Base-by-base conservation (phyloP, 1,140 invertebrate species). In the Cydia splendana region DNA sequence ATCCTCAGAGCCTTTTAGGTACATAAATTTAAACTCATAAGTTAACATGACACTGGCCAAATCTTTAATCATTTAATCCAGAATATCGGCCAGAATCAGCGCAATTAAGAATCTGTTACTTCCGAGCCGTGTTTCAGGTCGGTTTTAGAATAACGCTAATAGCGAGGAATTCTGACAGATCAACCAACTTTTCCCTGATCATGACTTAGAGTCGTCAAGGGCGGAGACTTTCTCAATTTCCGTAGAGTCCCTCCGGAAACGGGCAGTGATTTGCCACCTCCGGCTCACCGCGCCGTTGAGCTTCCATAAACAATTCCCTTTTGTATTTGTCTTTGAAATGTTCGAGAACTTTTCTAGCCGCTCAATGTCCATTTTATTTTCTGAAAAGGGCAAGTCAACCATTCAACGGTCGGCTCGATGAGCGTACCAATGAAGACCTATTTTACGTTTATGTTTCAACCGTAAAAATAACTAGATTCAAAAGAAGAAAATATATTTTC, bases 201-300 rank as follows among this genome's bases (percentile, higher is more conserved):
- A 78, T 79, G 76, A 79, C 78, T 71, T 71, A 71, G 57, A 67
- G 74, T 62, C 71, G 81, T 42, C 80, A 62, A 28, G 48, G 79
- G 77, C 76, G 78, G 85, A 81, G 79, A 87, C 81, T 83, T 81
- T 81, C 81, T 81, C 83, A 85, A 86, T 82, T 82, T 86, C 82
- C 84, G 81, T 75, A 75, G 24, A 45, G 74, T 75, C 77, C 74
- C 79, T 74, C 62, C 81, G 82, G 80, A 87, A 81, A 82, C 82
- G 78, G 42, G 69, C 81, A 73, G 79, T 79, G 83, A 85, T 82
- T 86, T 83, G 84, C 80, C 83, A 84, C 82, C 78, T 83, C 82
- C 83, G 84, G 79, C 69, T 78, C 76, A 76, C 65, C 69, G 80
- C 79, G 73, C 71, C 69, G 75, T 76, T 73, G 67, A 77, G 51